Evolutionary conservation across 1,140 invertebrate genomes (phyloP), one percentile per base, ranked within the genome.

Genomic region (Adoxophyes honmai): DNA sequence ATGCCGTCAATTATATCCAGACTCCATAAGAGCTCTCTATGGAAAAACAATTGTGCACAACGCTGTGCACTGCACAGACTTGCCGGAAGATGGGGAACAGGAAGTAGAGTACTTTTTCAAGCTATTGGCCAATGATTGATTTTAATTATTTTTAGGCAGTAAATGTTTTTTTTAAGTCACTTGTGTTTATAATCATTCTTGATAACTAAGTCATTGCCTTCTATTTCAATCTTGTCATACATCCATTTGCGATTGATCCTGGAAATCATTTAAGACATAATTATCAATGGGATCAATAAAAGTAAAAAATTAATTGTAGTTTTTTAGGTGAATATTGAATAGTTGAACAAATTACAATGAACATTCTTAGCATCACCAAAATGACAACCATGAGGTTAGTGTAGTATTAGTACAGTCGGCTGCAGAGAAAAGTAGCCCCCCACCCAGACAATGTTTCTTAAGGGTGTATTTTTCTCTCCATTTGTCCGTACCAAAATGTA

Each of bases 11-110:
- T 78, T 98, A 48, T 91, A 96, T 71, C 96, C 97, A 0, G 89
- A 94, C 56, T 94, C 95, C 7, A 86, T 99, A 33, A 91, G 97
- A 78, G 96, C 96, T 1, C 91, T 92, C 52, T 98, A 95, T 92
- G 97, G 97, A 0, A 92, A 91, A 62, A 92, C 92, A 42, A 95
- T 94, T 84, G 90, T 97, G 21, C 91, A 94, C 72, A 99, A 98
- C 90, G 96, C 95, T 11, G 90, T 98, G 0, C 97, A 98, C 82
- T 98, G 97, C 75, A 98, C 97, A 15, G 97, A 99, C 92, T 90
- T 99, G 42, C 91, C 92, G 0, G 96, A 98, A 75, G 97, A 98
- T 90, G 94, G 94, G 1, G 77, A 92, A 56, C 82, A 96, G 52
- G 97, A 99, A 91, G 92, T 95, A 39, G 94, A 95, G 86, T 95